These are phyloP conservation scores for Chalcosyrphus nemorum DNA, from an alignment of 2,888 invertebrate genomes.

Conservation along the genomic window DNA sequence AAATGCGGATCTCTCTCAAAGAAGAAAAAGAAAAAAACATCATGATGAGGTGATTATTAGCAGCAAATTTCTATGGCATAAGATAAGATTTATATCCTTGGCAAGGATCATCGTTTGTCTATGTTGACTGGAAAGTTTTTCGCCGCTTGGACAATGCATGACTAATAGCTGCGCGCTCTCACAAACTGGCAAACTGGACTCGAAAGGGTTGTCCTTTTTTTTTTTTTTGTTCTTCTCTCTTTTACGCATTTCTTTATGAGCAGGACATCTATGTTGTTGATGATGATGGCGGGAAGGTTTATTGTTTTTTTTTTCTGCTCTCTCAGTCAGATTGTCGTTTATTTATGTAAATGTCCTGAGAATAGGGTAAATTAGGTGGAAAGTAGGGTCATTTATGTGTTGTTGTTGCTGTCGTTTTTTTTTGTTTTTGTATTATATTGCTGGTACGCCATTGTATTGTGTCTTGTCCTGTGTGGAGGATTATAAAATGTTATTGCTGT, in stretches of 20 bases:
- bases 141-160: conserved; percentile 60
- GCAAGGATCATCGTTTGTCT: conserved; percentile 59
- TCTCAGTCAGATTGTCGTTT: conserved; percentile 56
- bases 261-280: conserved; percentile 67
- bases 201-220: conserved; percentile 53
- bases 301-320: conserved; percentile 4
- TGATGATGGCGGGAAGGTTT: conserved; percentile 36
- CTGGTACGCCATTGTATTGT: conserved; percentile 29
- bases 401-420: conserved; percentile 39
- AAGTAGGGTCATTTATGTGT: conserved; percentile 71
- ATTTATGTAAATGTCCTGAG: conserved; percentile 71
- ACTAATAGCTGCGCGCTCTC: conserved; percentile 58
- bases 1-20: too few species aligned
- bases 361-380: conserved; percentile 73
- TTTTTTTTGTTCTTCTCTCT: conserved; percentile 10
- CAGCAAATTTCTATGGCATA: conserved; percentile 52
- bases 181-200: neutral
- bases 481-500: conserved; percentile 72
- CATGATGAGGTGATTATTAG: conserved; percentile 70
- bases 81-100: conserved; percentile 64
- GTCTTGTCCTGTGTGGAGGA: conserved; percentile 64
- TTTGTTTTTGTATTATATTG: neutral
- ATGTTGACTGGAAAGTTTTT: conserved; percentile 53
- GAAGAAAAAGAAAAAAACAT: neutral
- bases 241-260: conserved; percentile 67